Percentiles rank a stretch among this genome's conserved stretches.
phyloP scores from a whole-genome alignment of 2,113 vertebrate species.

The Rhinolophus ferrumequinum region DNA sequence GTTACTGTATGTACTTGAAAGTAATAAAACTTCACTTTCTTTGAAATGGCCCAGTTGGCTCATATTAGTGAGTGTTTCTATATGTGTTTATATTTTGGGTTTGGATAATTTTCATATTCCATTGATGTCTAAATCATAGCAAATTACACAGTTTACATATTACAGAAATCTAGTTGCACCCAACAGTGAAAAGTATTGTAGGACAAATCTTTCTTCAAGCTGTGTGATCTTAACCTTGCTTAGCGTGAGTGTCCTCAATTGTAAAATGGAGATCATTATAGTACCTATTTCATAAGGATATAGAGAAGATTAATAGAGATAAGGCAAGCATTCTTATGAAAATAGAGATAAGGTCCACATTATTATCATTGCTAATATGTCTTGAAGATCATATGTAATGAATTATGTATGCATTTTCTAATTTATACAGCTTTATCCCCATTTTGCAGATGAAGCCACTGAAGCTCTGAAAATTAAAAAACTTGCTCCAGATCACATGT shows the following conservation, averaged over 20 bases:
- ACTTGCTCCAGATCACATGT: background rate
- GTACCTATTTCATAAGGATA: background rate
- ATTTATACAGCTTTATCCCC: background rate
- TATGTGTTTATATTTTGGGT: constrained; percentile 25
- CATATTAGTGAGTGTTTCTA: background rate
- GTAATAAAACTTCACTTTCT: constrained; percentile 6
- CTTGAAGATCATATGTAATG: background rate
- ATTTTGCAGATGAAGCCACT: constrained; percentile 7
- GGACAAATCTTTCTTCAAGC: constrained; percentile 23
- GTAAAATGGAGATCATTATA: background rate
- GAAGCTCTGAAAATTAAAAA: background rate
- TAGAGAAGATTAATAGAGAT: background rate
- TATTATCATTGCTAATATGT: background rate
- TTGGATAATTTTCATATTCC: constrained; percentile 25
- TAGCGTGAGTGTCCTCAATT: background rate
- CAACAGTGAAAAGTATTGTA: background rate
- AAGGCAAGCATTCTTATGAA: background rate
- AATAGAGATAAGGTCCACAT: background rate
- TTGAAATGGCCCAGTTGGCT: constrained; percentile 20
- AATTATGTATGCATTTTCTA: background rate
- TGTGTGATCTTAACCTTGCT: background rate
- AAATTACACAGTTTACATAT: constrained; percentile 31
- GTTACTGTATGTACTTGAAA: constrained; percentile 39
- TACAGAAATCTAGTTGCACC: constrained; percentile 30
- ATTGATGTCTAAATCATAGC: background rate